These are phyloP conservation scores for Tillus elongatus DNA, from an alignment of 2,888 invertebrate genomes.

Conservation along the genomic window DNA sequence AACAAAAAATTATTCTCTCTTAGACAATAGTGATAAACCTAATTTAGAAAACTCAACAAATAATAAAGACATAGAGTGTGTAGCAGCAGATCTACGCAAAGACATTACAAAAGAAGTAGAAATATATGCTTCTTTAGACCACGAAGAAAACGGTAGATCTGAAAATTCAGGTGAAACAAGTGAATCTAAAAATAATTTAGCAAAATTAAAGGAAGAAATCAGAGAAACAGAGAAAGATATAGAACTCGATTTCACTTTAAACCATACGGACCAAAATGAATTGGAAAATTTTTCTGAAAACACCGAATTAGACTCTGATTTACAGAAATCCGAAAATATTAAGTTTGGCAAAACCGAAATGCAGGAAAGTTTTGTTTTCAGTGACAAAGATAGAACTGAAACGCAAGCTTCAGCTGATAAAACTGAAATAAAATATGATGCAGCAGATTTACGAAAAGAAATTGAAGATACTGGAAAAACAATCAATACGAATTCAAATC, in stretches of 20 bases:
- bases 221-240: too few species aligned
- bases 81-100: not conserved
- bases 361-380: too few species aligned
- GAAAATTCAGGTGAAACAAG: slow-evolving; percentile 4
- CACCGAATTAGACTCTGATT: too few species aligned
- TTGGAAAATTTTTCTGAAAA: too few species aligned
- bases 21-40: not conserved
- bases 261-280: too few species aligned
- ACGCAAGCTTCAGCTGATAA: too few species aligned
- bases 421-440: slow-evolving; percentile 4
- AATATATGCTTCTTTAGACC: slow-evolving; percentile 4
- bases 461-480: slow-evolving; percentile 5
- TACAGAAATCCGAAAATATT: too few species aligned
- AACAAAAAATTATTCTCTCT: slow-evolving; percentile 5
- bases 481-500: slow-evolving; percentile 8
- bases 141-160: slow-evolving; percentile 7
- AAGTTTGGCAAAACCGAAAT: too few species aligned
- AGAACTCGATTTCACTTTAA: too few species aligned
- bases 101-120: slow-evolving; percentile 1
- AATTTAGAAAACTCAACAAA: not conserved
- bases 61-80: not conserved
- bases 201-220: not conserved
- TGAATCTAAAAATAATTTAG: not conserved
- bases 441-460: too few species aligned
- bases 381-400: too few species aligned